Conservation (phyloP, 2,888 invertebrate genomes). For the Trissoscelio sp. region DNA sequence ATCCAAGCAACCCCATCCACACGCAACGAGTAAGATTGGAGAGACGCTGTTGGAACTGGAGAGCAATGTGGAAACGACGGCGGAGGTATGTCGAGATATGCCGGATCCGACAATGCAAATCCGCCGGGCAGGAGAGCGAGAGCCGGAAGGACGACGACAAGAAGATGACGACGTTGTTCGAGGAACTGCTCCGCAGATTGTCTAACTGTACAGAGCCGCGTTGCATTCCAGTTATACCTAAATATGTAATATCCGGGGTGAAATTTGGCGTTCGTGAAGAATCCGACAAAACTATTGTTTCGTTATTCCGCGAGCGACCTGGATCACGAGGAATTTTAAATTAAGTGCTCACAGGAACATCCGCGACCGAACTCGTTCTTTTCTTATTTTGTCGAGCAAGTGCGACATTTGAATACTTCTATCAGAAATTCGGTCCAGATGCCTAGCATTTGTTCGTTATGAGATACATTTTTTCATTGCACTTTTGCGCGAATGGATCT, state of each 20-base stretch:
- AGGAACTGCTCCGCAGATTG: conserved; percentile 69
- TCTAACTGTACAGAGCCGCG: conserved; percentile 61
- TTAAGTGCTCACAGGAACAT: conserved; percentile 33
- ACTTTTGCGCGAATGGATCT: no score
- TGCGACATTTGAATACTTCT: conserved; percentile 56
- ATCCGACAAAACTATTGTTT: conserved; percentile 77
- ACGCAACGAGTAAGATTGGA: conserved; percentile 69
- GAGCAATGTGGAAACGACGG: conserved; percentile 78
- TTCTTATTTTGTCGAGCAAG: conserved; percentile 41
- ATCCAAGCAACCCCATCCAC: conserved; percentile 70
- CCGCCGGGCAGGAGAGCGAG: conserved; percentile 61
- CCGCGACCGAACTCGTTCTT: neutral
- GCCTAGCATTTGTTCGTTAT: conserved; percentile 47
- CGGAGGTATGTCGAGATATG: conserved; percentile 79
- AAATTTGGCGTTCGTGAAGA: conserved; percentile 75
- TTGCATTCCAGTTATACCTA: conserved; percentile 74
- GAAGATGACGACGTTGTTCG: conserved; percentile 67
- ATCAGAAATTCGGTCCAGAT: conserved; percentile 34
- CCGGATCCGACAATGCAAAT: conserved; percentile 74
- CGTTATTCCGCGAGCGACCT: conserved; percentile 54
- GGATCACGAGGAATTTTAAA: conserved; percentile 57
- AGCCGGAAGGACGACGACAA: conserved; percentile 62
- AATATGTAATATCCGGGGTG: conserved; percentile 75
- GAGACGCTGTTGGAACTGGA: conserved; percentile 67
- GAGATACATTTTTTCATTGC: no score